Evolutionary conservation across 1,140 invertebrate genomes (phyloP).

Genomic region (Phthorimaea operculella): DNA sequence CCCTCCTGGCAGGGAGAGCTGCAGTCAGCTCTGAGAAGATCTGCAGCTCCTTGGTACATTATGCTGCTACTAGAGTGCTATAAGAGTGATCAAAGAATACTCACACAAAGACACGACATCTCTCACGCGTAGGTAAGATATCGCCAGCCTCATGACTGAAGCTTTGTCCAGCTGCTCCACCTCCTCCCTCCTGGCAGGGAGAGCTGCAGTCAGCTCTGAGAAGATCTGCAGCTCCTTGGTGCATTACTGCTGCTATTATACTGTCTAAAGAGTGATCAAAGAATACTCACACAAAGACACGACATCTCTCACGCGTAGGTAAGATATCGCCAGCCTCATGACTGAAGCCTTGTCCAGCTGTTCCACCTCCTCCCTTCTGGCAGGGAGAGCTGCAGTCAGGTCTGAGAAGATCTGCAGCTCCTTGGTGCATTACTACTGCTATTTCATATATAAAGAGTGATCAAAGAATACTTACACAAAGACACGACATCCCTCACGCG

Average conservation of each 20-base stretch:
- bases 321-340: constrained; percentile 93
- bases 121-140: constrained; percentile 88
- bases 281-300: constrained; percentile 78
- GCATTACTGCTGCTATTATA: too few species aligned
- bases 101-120: constrained; percentile 83
- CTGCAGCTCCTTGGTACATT: constrained; percentile 94
- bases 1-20: constrained; percentile 80
- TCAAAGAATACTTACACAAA: constrained; percentile 72
- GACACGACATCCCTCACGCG: constrained; percentile 84
- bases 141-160: constrained; percentile 93
- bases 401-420: too few species aligned
- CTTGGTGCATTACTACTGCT: too few species aligned
- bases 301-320: constrained; percentile 86
- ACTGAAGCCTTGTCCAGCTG: constrained; percentile 90
- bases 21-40: constrained; percentile 90
- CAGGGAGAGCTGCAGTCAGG: too few species aligned
- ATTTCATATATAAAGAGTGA: too few species aligned
- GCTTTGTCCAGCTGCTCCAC: constrained; percentile 93
- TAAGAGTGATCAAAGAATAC: too few species aligned
- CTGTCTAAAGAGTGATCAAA: background rate
- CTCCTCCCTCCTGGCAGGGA: constrained; percentile 83
- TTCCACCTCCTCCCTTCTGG: too few species aligned
- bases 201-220: constrained; percentile 76
- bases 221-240: too few species aligned
- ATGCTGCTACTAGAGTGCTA: too few species aligned